Base-by-base conservation (phyloP, 2,888 invertebrate species). In the Cheilosia impressa region DNA sequence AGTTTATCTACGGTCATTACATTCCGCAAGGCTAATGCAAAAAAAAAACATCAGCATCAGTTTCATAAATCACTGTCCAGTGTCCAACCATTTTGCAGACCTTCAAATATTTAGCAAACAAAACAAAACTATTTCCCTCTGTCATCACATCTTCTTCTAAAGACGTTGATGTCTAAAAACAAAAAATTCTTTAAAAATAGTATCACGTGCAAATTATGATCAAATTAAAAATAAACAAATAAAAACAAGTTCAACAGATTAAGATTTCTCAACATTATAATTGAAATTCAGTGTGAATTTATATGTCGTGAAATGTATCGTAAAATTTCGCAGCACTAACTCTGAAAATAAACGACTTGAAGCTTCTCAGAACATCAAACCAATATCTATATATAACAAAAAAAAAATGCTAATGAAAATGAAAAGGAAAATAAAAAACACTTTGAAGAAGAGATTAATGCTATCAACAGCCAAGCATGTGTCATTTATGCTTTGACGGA, bases 141-240 rank as follows among this genome's bases (percentile, higher is more conserved):
- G 27, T 66, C 66, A 53, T 38, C 41, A n/a, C 53, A 41, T 52
- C 24, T 9, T 19, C 47, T 63, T 45, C 27, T 31, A 31, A 31
- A 31, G 38, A 38, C 10, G 38, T 13, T 10, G 13, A 13, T 38
- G 4, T 1, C 3, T 38, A 31, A 31, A 13, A 3, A 27, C 1
- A 27, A 38, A 38, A 34, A 52, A 17, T 38, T 38, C 15, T 15
- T 52, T 5, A 41, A 17, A 66, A 53, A 52, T 53, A 41, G 27
- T 53, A 43, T 66, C 66, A 66, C 66, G 66, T 66, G 66, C 66
- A 4, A 24, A 6, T 41, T 53, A 22, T 19, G 27, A 53, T 53
- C 41, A 66, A 53, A 13, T 53, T n/a, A 53, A 52, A 65, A 47
- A 66, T 17, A 38, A 41, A 24, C 9, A 50, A 50, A 9, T 13